Conservation (phyloP, 1,140 invertebrate genomes). For the Caenorhabditis remanei region DNA sequence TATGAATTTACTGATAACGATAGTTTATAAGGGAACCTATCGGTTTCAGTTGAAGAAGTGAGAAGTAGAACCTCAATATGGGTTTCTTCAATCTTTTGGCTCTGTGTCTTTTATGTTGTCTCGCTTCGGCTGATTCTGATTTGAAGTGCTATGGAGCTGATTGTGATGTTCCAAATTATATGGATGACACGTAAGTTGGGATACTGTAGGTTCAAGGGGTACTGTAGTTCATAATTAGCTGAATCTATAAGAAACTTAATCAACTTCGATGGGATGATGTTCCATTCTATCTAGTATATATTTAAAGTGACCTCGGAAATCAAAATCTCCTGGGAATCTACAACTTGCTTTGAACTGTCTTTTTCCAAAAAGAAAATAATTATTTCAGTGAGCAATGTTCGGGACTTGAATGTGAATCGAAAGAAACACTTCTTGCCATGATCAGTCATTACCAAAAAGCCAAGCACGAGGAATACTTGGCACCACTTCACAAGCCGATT, state of each 20-base stretch:
- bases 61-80: neutral
- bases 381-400: slow-evolving; percentile 52
- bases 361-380: too few species aligned
- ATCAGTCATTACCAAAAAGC: slow-evolving; percentile 25
- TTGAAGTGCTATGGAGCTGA: slow-evolving; percentile 43
- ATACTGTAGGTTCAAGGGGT: neutral
- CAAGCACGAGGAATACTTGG: slow-evolving; percentile 13
- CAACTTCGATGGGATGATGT: too few species aligned
- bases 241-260: too few species aligned
- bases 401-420: slow-evolving; percentile 40
- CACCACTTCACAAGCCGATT: slow-evolving; percentile 21
- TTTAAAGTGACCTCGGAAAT: too few species aligned
- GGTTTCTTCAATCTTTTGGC: slow-evolving; percentile 12
- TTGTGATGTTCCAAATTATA: slow-evolving; percentile 28
- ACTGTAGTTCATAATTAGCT: neutral
- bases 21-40: slow-evolving; percentile 20
- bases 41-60: too few species aligned
- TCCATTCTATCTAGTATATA: too few species aligned
- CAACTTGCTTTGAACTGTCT: too few species aligned
- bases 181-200: slow-evolving; percentile 38
- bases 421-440: slow-evolving; percentile 42
- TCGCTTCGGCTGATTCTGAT: neutral
- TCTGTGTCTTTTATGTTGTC: neutral
- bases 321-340: too few species aligned
- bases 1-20: slow-evolving; percentile 23